Conservation (phyloP, 2,888 invertebrate genomes). For the Thera obeliscata region DNA sequence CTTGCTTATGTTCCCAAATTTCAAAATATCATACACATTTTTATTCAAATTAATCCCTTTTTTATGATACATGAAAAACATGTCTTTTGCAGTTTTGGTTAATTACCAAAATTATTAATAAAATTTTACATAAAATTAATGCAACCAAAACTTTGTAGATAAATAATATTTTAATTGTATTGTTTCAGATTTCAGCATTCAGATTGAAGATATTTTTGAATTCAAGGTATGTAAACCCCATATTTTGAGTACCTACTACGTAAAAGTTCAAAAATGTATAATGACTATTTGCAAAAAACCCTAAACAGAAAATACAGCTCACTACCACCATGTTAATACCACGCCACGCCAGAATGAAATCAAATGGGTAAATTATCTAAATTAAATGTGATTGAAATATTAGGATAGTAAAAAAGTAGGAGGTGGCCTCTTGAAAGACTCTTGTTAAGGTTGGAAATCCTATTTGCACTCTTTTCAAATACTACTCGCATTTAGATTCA, state of each 20-base stretch:
- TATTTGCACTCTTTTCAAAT: background rate
- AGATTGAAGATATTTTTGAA: background rate
- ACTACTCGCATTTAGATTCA: background rate
- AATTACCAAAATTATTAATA: no score
- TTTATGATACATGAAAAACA: background rate
- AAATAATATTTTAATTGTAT: slow-evolving; percentile 1
- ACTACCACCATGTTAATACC: no score
- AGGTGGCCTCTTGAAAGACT: no score
- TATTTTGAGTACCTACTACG: no score
- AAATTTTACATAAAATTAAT: no score
- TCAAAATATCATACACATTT: background rate
- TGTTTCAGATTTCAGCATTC: slow-evolving; percentile 3
- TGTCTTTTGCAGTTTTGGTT: background rate
- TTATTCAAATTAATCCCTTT: background rate
- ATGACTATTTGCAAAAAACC: no score
- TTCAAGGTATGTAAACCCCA: background rate
- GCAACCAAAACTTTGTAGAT: background rate
- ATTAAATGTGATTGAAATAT: no score
- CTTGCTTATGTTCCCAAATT: background rate
- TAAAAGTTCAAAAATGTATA: no score
- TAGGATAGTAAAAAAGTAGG: no score
- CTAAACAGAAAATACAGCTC: no score
- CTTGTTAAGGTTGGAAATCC: background rate
- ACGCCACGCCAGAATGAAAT: no score
- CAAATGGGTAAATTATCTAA: no score